Evolutionary conservation across 2,888 invertebrate genomes (phyloP), one percentile per base, ranked within the genome.

Genomic region (Mythimna impura): DNA sequence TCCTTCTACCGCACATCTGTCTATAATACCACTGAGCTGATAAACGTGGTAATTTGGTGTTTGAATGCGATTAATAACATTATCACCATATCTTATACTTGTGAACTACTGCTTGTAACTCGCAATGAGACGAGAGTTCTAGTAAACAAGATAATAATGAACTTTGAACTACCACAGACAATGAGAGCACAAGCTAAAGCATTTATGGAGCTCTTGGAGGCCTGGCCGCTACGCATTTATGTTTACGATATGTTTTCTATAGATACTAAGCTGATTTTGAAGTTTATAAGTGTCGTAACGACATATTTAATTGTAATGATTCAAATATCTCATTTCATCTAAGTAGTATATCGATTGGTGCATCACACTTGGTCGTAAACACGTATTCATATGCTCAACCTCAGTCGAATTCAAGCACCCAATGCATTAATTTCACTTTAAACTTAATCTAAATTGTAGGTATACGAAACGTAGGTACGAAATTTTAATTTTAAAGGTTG

Each of bases 251-350:
- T 94, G 93, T 92, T 94, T 76, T 87, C 91, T 3, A 88, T 94
- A 4, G 93, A 95, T 73, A 89, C 94, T 36, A 92, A 92, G 4
- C 78, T 95, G 4, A 90, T 94, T 83, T 84, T 94, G 7, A 94
- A 93, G 70, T 94, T 94, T 76, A 89, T 94, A 52, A 93, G 93
- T 79, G 90, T 94, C 4, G 91, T 93, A 36, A 93, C 94, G 0
- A 93, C 94, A 0, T 94, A 93, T 80, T 88, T 94, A 62, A 93
- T 95, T 84, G 89, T 94, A 47, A 90, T 93, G 36, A 90, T 94
- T 77, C 95, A 95, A 86, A 84, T 93, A 50, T 91, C 90, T 67
- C 91, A 93, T 80, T 91, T 68, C 40, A 1, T 71, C 1, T 71
- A 69, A 50, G 17, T 30, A 17, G 3, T 54, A 12, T 17, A n/a